Base-by-base conservation (phyloP, 2,888 invertebrate species). In the Hipparchia semele region DNA sequence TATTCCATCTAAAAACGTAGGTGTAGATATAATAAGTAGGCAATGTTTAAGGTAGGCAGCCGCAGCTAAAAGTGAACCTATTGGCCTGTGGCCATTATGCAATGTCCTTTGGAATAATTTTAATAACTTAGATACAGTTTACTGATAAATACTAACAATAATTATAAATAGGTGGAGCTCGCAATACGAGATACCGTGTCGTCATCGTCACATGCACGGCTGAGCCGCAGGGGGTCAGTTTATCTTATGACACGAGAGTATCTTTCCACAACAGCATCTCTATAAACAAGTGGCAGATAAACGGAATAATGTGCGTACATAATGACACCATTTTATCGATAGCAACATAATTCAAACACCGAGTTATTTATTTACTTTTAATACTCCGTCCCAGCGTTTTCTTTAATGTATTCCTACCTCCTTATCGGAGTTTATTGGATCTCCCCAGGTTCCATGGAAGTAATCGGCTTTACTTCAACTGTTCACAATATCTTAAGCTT, bases 141-240 rank as follows among this genome's bases (percentile, higher is more conserved):
- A 77, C 73, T 45, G 56, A 81, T 80, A 82, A 85, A 83, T 78
- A 23, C 23, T 23, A 23, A 23, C 23, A 23, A 23, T 23, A 23
- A 23, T 23, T 23, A 23, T 69, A 49, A 49, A 49, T 49, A 49
- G 49, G 49, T 49, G 71, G 71, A 77, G 81, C 54, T 62, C 79
- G 84, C 86, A 91, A 91, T 83, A 73, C 74, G 68, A 70, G 54
- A 73, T 70, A 70, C 59, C 79, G 78, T 91, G 89, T 89, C 91
- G 84, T 91, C 91, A 92, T 78, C 77, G 69, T 78, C 39, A 68
- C 74, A 70, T 71, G 74, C 65, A 54, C 68, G 71, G 77, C 79
- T 77, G 76, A 83, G 81, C 85, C 86, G 84, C 83, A 82, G 92
- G 92, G 91, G 92, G 90, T 89, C 91, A 90, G 81, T 69, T 84